A percentile compares a stretch with the other conserved stretches of the same genome.
These are phyloP conservation scores for Cyprinodon variegatus DNA, from an alignment of 2,113 vertebrate species.

Conservation along the genomic window DNA sequence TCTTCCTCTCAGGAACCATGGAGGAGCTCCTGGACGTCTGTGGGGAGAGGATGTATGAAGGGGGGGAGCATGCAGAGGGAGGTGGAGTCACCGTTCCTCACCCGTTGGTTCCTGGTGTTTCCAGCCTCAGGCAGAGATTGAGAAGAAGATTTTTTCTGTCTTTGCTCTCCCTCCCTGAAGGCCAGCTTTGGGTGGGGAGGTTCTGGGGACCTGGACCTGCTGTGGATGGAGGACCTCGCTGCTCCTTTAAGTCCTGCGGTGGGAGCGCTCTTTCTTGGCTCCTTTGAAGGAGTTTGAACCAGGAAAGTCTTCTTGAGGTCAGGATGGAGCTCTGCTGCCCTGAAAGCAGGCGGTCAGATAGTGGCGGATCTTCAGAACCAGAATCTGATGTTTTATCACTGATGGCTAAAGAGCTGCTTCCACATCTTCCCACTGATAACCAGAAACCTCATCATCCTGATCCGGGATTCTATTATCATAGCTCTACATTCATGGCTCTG, in stretches of 20 bases:
- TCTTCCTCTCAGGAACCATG: constrained; percentile 33
- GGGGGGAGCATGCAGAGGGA: background rate
- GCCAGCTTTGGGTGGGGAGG: constrained; percentile 17
- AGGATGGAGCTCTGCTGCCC: constrained; percentile 8
- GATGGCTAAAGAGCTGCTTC: too few species aligned
- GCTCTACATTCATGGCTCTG: too few species aligned
- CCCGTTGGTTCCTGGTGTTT: constrained; percentile 55
- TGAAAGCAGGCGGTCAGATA: constrained; percentile 4
- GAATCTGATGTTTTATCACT: background rate
- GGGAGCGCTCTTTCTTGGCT: background rate
- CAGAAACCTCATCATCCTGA: too few species aligned
- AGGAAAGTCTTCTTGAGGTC: constrained; percentile 17
- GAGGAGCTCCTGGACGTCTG: constrained; percentile 25
- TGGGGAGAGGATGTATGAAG: background rate
- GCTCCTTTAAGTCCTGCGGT: background rate
- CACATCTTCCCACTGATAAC: too few species aligned
- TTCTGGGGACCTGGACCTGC: background rate
- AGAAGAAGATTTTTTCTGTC: constrained; percentile 23
- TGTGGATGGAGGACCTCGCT: background rate
- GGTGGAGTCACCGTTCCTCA: background rate
- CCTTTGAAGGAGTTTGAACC: background rate
- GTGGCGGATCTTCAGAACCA: background rate
- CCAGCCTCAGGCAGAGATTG: background rate
- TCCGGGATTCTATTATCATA: too few species aligned
- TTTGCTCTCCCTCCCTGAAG: constrained; percentile 66